Evolutionary conservation across 2,113 vertebrate genomes (phyloP), one percentile per base, ranked within the genome.

Genomic region (Podocnemis expansa): DNA sequence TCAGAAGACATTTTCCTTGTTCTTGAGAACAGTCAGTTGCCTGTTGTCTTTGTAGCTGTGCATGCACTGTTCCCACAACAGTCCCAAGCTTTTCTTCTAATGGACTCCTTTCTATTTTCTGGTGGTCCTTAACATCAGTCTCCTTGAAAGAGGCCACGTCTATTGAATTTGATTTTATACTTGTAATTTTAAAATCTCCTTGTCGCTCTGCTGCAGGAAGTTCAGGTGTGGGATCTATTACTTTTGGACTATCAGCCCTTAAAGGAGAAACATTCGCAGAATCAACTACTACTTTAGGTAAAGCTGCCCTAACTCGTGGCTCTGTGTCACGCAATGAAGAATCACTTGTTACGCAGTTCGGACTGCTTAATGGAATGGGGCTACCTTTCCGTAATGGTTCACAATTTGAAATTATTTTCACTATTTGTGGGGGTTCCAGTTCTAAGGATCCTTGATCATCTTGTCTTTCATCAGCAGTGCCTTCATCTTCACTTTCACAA

Each of bases 211-310:
- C 97, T 88, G 98, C 97, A 49, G 98, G 92, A 96, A 98, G 98
- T 85, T 99, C 99, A 0, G 98, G 98, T 81, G 98, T 98, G 52
- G 98, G 89, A 31, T 98, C 98, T 13, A 97, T 97, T 49, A 98
- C 98, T 97, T 98, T 98, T 0, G 99, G 99, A 94, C 99, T 99
- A n/a, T 99, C 98, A 0, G 98, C 98, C 91, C 99, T 98, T 95
- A 99, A 91, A 0, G 99, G 99, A 52, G 99, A 99, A 93, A 99
- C 96, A 24, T 98, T 99, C 67, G 99, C 98, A 51, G 99, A 98
- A 85, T 99, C 99, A 78, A 99, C 99, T 29, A 99, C 98, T 8
- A 99, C 99, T 97, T 99, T 99, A 38, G 99, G 99, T 91, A 99
- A 98, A 83, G 98, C 97, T 38, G 98, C 98, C 70, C 97, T 96